phyloP scores from a whole-genome alignment of 2,888 invertebrate species.

The Meiosimyza decipiens region DNA sequence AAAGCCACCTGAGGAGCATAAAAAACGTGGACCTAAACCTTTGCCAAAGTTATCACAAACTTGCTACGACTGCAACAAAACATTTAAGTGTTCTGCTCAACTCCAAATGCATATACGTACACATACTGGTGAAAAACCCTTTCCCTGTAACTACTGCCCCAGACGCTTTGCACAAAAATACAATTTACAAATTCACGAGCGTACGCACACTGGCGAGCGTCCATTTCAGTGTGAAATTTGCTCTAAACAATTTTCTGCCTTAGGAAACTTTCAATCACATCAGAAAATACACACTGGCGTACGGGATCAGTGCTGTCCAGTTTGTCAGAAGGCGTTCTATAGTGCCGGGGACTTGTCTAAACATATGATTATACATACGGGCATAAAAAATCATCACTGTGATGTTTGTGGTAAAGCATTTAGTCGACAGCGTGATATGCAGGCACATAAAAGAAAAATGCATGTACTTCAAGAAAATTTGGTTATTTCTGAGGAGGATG shows the following conservation, averaged over 20 bases:
- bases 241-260: constrained; percentile 73
- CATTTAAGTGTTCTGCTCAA: constrained; percentile 73
- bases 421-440: constrained; percentile 71
- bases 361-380: constrained; percentile 72
- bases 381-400: constrained; percentile 72
- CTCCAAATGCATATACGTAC: constrained; percentile 73
- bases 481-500: constrained; percentile 47
- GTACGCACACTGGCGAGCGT: constrained; percentile 71
- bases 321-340: constrained; percentile 73
- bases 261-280: constrained; percentile 74
- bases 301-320: constrained; percentile 71
- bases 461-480: constrained; percentile 54
- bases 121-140: constrained; percentile 73
- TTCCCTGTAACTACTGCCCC: constrained; percentile 70
- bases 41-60: constrained; percentile 71
- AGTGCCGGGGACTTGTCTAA: constrained; percentile 72
- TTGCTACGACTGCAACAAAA: constrained; percentile 72
- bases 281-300: constrained; percentile 74
- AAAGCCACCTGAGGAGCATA: constrained; percentile 71
- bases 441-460: constrained; percentile 66
- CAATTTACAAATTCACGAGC: constrained; percentile 72
- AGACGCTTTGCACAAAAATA: constrained; percentile 73
- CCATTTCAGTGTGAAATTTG: constrained; percentile 75
- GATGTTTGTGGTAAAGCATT: constrained; percentile 71
- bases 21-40: constrained; percentile 73